Base-by-base conservation (phyloP, 2,113 vertebrate genomes). In the Rhinoptilus africanus region DNA sequence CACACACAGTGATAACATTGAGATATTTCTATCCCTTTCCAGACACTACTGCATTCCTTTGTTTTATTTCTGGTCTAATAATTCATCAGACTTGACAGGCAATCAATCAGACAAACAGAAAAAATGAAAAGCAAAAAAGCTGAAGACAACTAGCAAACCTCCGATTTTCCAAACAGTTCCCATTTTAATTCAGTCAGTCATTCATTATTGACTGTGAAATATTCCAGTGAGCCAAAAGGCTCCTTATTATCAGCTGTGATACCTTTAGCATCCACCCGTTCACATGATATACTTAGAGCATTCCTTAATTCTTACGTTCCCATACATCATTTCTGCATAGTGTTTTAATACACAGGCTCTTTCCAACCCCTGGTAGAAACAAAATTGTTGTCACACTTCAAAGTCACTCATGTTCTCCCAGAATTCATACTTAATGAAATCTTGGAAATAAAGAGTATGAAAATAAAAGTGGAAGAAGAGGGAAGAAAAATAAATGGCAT, bases 211-310 rank as follows among this genome's bases (percentile, higher is more conserved):
- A 59, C n/a, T 59, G 9, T 48, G 37, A 88, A 91, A 83, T 39
- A 82, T 15, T 23, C 20, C 27, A 81, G 20, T 35, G 24, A 85
- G 41, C 4, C 27, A 67, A 62, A 74, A 53, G 15, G 39, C 30
- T 72, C 47, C 19, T 74, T 66, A 37, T 59, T 64, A 77, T 41
- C 43, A 68, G 5, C 43, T 76, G 32, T 56, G 35, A 45, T 54
- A 64, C 32, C 24, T 87, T 60, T 51, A 82, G 57, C 30, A 80
- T 8, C 21, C 47, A 47, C 24, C 12, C 12, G 35, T 53, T 62
- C n/a, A 54, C 2, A 0, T 34, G 15, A 39, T 13, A 20, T 2
- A 20, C 21, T 75, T 53, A 59, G 2, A 62, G 30, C 3, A 50
- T 43, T 54, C n/a, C 45, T 35, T 48, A 75, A 78, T 32, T 66